These are phyloP conservation scores for Teleopsis dalmanni DNA, from an alignment of 1,140 invertebrate genomes.

Conservation along the genomic window DNA sequence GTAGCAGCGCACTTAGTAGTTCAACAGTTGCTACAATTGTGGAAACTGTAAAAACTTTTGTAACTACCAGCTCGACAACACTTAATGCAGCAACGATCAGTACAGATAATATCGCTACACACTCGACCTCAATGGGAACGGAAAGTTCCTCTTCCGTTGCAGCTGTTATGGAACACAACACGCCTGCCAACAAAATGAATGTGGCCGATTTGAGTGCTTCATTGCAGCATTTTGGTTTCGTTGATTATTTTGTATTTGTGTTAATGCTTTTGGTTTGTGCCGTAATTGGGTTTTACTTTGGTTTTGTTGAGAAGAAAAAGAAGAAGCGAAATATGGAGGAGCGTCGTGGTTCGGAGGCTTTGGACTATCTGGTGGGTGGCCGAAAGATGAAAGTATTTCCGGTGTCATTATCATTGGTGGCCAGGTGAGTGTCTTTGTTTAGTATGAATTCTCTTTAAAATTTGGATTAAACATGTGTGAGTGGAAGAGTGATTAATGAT, in stretches of 20 bases:
- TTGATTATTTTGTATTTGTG: slow-evolving; percentile 62
- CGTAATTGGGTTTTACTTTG: slow-evolving; percentile 63
- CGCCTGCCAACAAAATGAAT: slow-evolving; percentile 25
- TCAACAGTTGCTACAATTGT: too few species aligned
- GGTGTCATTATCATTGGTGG: slow-evolving; percentile 71
- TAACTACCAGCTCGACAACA: too few species aligned
- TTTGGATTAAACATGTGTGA: background rate
- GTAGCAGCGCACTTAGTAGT: too few species aligned
- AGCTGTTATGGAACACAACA: too few species aligned
- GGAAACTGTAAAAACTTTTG: too few species aligned
- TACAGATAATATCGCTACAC: too few species aligned
- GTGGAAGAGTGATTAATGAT: too few species aligned
- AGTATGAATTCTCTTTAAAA: background rate
- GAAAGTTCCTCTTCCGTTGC: too few species aligned
- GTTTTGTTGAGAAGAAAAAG: slow-evolving; percentile 51
- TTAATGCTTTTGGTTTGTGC: slow-evolving; percentile 62
- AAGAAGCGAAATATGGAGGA: slow-evolving; percentile 43
- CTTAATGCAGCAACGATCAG: too few species aligned
- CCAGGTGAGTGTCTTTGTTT: slow-evolving; percentile 50
- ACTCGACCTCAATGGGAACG: too few species aligned
- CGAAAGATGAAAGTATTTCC: slow-evolving; percentile 74
- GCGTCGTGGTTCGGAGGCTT: slow-evolving; percentile 39
- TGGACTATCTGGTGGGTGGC: slow-evolving; percentile 77
- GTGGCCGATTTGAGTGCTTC: slow-evolving; percentile 47
- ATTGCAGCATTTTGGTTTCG: slow-evolving; percentile 56